Percentiles rank a stretch among this genome's conserved stretches.
phyloP scores from a whole-genome alignment of 2,888 invertebrate species.

The Melinopterus prodromus region DNA sequence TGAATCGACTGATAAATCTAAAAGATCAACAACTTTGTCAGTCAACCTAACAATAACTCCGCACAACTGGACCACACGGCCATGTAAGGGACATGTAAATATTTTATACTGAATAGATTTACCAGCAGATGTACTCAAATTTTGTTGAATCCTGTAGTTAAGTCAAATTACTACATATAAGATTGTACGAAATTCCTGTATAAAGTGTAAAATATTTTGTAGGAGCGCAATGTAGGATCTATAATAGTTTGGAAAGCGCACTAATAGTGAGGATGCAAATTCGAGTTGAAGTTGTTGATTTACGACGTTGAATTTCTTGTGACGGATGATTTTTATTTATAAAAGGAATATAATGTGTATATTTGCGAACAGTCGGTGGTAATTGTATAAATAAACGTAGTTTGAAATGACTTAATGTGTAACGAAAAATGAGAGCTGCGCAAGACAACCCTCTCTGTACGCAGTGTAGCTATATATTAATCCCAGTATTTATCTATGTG shows the following conservation, averaged over 20 bases:
- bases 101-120: no score
- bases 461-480: conserved; percentile 46
- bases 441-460: background rate
- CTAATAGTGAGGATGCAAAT: background rate
- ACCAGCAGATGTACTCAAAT: background rate
- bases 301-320: background rate
- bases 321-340: conserved; percentile 17
- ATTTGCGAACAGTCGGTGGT: background rate
- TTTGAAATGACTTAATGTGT: conserved; percentile 5
- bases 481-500: conserved; percentile 53
- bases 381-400: conserved; percentile 23
- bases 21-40: background rate
- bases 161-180: conserved; percentile 13
- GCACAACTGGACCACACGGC: no score
- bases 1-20: background rate
- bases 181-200: conserved; percentile 19
- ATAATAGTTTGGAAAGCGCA: conserved; percentile 11
- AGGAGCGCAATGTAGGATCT: conserved; percentile 22
- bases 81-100: no score
- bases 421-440: conserved; percentile 7
- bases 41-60: no score
- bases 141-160: background rate
- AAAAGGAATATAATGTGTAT: conserved; percentile 13
- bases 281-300: background rate
- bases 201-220: conserved; percentile 18